Percentiles rank a stretch among this genome's conserved stretches.
phyloP scores from a whole-genome alignment of 1,140 invertebrate species.

The Ceratoteleas bidentatus region DNA sequence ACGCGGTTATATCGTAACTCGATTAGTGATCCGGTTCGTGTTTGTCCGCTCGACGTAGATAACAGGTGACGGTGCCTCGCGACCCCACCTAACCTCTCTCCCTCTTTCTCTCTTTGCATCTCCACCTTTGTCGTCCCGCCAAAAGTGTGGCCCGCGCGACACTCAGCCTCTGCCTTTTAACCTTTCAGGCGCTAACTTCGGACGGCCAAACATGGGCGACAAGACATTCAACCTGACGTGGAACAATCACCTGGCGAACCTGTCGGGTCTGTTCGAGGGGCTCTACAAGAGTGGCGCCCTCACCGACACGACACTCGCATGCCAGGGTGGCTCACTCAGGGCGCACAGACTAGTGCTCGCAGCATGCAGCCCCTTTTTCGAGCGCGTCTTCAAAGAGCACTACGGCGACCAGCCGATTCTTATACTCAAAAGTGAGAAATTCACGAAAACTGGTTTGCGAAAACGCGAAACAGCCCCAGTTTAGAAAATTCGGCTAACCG shows the following conservation, averaged over 20 bases:
- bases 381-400: conserved; percentile 84
- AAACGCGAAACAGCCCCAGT: too few species aligned
- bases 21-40: not conserved
- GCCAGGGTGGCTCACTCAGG: conserved; percentile 84
- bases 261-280: conserved; percentile 86
- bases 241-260: conserved; percentile 88
- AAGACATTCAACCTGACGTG: conserved; percentile 88
- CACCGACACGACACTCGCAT: conserved; percentile 85
- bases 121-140: too few species aligned
- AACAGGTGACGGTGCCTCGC: not conserved
- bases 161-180: not conserved
- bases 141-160: not conserved
- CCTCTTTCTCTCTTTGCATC: too few species aligned
- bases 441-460: too few species aligned
- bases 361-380: conserved; percentile 89
- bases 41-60: not conserved
- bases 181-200: conserved; percentile 27
- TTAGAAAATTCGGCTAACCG: too few species aligned
- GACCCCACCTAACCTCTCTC: not conserved
- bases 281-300: conserved; percentile 86
- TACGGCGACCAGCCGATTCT: too few species aligned
- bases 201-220: conserved; percentile 78
- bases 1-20: conserved; percentile 32
- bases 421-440: too few species aligned
- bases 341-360: conserved; percentile 88